Conservation (phyloP, 2,113 vertebrate species). For the Paramisgurnus dabryanus region DNA sequence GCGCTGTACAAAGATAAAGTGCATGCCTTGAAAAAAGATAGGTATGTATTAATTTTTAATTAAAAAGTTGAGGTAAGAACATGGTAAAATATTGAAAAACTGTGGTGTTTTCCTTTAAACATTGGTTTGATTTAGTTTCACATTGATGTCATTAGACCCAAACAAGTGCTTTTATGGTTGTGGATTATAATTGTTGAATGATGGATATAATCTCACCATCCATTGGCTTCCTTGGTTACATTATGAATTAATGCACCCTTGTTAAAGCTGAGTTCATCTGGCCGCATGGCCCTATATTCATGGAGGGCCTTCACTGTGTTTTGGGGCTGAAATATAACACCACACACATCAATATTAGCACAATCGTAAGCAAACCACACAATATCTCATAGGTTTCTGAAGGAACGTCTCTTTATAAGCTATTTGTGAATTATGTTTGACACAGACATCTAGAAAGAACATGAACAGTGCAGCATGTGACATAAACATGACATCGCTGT, state of each 20-base stretch:
- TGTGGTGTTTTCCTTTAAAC: not conserved
- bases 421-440: not conserved
- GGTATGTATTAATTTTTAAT: no score
- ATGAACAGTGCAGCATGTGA: not conserved
- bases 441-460: no score
- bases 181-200: no score
- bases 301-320: slow-evolving; percentile 89
- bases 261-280: slow-evolving; percentile 87
- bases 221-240: slow-evolving; percentile 81
- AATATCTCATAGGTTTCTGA: not conserved
- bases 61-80: no score
- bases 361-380: not conserved
- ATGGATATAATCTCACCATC: slow-evolving; percentile 80
- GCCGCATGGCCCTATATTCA: slow-evolving; percentile 81
- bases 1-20: no score
- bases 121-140: no score
- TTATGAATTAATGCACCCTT: slow-evolving; percentile 92
- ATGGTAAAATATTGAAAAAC: no score
- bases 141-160: no score
- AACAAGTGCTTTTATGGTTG: not conserved
- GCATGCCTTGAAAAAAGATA: no score
- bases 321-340: slow-evolving; percentile 76
- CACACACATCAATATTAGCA: not conserved
- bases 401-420: not conserved
- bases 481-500: slow-evolving; percentile 14